Percentiles rank a stretch among this genome's conserved stretches.
Evolutionary conservation across 2,113 vertebrate species (phyloP).

Genomic region (Tauraco erythrolophus): DNA sequence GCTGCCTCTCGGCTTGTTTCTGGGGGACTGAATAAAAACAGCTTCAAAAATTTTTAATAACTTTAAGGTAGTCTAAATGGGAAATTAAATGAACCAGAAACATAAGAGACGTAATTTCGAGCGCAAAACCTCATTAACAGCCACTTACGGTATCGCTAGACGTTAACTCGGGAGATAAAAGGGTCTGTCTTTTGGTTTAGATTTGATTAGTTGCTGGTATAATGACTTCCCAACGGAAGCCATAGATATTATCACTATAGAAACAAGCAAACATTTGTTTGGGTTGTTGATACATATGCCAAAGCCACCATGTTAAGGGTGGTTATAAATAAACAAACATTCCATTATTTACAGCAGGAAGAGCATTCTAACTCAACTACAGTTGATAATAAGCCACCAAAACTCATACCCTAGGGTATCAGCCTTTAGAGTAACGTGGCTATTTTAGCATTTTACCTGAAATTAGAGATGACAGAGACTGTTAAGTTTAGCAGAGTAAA

Average conservation of each 20-base stretch:
- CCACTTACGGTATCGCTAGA: fast-evolving
- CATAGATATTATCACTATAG: background rate
- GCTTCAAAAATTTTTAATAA: too few relatives aligned
- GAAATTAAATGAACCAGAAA: background rate
- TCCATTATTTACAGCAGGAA: background rate
- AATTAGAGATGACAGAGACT: fast-evolving
- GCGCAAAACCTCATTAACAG: background rate
- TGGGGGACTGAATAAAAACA: background rate
- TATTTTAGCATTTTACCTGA: background rate
- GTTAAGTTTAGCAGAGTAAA: background rate
- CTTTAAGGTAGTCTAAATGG: background rate
- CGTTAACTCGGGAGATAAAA: background rate
- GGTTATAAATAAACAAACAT: background rate
- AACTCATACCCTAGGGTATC: fast-evolving
- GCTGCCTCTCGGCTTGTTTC: background rate
- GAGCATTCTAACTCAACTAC: fast-evolving
- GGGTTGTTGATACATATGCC: background rate
- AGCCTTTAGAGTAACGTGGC: fast-evolving
- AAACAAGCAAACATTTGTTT: fast-evolving
- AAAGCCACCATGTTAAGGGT: background rate
- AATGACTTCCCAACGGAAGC: background rate
- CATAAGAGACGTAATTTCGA: background rate
- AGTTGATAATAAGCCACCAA: fast-evolving
- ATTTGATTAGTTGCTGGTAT: fast-evolving
- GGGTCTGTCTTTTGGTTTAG: fast-evolving